Percentiles rank a stretch among this genome's conserved stretches.
These are phyloP conservation scores for Odontesthes bonariensis DNA, from an alignment of 2,113 vertebrate species.

Conservation along the genomic window DNA sequence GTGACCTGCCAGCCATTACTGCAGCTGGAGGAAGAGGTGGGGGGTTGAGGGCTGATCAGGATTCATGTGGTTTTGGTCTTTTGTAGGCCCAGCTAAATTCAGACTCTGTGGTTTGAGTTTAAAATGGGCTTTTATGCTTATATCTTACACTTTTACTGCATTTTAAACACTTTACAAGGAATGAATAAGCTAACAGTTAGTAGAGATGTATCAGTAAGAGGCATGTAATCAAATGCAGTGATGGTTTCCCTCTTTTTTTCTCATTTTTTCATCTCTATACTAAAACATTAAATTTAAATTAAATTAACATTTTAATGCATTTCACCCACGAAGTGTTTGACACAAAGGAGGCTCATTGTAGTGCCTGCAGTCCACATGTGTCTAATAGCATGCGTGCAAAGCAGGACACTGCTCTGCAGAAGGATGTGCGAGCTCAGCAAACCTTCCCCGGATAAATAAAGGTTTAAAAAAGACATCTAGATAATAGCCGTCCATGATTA, in stretches of 20 bases:
- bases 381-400: constrained; percentile 45
- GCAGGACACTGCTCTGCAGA: constrained; percentile 34
- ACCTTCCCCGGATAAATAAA: constrained; percentile 57
- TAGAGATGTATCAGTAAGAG: neutral
- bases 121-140: constrained; percentile 4
- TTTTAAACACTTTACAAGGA: neutral
- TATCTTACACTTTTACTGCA: neutral
- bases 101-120: constrained; percentile 25
- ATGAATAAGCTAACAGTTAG: neutral
- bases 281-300: neutral
- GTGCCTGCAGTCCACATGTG: constrained; percentile 7
- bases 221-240: neutral
- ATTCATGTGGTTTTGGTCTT: constrained; percentile 40
- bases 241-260: neutral
- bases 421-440: constrained; percentile 60
- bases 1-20: constrained; percentile 77
- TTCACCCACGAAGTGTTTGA: constrained; percentile 13
- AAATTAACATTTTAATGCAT: neutral
- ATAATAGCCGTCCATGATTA: constrained; percentile 58
- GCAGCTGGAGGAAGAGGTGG: constrained; percentile 58
- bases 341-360: constrained; percentile 14
- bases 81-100: constrained; percentile 35
- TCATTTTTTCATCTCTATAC: neutral
- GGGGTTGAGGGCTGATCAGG: constrained; percentile 37
- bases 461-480: constrained; percentile 59